phyloP scores from a whole-genome alignment of 2,797 vertebrate species.

The Acanthis flammea region DNA sequence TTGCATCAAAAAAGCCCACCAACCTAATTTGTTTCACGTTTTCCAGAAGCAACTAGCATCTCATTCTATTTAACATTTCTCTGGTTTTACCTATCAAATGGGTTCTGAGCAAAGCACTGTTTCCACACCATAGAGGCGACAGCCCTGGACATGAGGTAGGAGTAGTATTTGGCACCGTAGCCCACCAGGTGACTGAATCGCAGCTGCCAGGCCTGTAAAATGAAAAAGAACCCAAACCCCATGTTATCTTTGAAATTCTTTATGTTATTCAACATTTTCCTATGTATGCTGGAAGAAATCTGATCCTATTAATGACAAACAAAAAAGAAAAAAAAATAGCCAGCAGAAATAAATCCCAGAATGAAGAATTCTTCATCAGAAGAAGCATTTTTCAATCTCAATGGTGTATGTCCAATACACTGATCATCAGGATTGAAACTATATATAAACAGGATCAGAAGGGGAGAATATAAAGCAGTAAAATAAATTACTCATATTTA shows the following conservation, averaged over 20 bases:
- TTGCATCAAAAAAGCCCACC: neutral
- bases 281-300: neutral
- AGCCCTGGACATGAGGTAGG: constrained; percentile 96
- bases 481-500: neutral
- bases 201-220: constrained; percentile 92
- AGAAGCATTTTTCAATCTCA: neutral
- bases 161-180: constrained; percentile 97
- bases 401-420: neutral
- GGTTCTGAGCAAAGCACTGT: constrained; percentile 91
- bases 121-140: constrained; percentile 98
- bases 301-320: neutral
- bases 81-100: constrained; percentile 87
- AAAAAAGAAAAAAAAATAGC: neutral
- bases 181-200: constrained; percentile 96
- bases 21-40: neutral
- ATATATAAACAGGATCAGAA: neutral
- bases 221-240: neutral
- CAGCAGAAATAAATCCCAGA: neutral
- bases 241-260: neutral
- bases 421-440: neutral
- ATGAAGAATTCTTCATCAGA: neutral
- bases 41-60: neutral
- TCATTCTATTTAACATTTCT: neutral
- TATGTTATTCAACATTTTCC: neutral
- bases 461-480: neutral